Evolutionary conservation across 1,140 invertebrate species (phyloP), one percentile per base, ranked within the genome.

Genomic region (Phymorhynchus buccinoides): DNA sequence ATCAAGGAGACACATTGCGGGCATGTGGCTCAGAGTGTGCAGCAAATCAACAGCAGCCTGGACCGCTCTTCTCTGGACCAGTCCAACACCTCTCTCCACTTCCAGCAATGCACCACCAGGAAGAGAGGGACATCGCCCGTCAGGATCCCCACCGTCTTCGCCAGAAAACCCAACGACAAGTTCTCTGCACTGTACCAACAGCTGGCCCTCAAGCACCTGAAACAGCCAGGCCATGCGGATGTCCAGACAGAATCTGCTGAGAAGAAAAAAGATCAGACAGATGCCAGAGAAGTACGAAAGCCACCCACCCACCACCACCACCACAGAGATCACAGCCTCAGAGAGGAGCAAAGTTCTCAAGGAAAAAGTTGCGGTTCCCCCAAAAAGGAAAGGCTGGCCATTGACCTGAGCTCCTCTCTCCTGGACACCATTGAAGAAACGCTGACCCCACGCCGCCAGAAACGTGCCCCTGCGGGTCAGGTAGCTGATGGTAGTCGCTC

Each of bases 111-210:
- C 27, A 84, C 88, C 1, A 86, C 88, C 4, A 84, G 88, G 32
- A 90, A 87, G 73, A 77, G 89, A 44, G 89, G 89, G 1, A 77
- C 83, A 16, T 90, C 91, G 4, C 90, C 90, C 7, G 75, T 92
- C n/a, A 86, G 89, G 52, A 90, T 92, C 77, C 91, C 92, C 75
- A 88, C 88, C 16, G 89, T 91, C 48, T 91, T 92, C 83, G 88
- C 90, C 27, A 90, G 88, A 75, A 87, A 73, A 48, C 22, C 27
- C 3, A 12, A 22, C n/a, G 88, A 90, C 32, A 48, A 87, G 44
- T 84, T 87, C 52, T 85, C 84, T 4, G 80, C 39, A 3, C 68
- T 81, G 4, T 87, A 86, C 37, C 71, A 87, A 80, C 85, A 88
- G 27, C 81, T 88, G 27, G 86, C 85, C 1, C 52, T 75, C 37